phyloP scores from a whole-genome alignment of 2,113 vertebrate genomes.

The Sturnira hondurensis region DNA sequence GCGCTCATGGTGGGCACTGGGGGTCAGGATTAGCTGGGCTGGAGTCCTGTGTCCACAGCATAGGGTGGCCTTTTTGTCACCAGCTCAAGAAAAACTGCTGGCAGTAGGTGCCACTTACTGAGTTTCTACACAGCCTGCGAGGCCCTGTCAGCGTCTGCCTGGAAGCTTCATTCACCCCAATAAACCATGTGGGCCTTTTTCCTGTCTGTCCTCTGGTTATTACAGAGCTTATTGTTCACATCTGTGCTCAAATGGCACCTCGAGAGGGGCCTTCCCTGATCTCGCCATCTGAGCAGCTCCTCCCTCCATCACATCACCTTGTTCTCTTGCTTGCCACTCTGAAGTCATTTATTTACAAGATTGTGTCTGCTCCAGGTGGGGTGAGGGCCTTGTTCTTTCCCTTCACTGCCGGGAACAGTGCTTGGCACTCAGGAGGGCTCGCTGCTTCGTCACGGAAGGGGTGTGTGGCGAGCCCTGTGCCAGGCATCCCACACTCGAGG shows the following conservation, averaged over 20 bases:
- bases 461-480: no score
- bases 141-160: background rate
- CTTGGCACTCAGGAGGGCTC: background rate
- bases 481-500: background rate
- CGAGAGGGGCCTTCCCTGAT: background rate
- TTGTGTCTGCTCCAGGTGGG: background rate
- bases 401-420: background rate
- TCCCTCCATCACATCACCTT: background rate
- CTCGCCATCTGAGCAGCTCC: background rate
- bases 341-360: background rate
- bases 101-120: background rate
- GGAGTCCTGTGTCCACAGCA: background rate
- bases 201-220: background rate
- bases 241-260: background rate
- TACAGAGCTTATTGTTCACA: background rate
- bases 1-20: background rate
- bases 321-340: background rate
- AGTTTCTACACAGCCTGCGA: background rate
- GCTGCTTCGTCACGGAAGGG: background rate
- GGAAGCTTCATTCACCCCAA: background rate
- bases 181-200: background rate
- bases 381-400: background rate
- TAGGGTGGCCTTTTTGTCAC: background rate
- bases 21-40: background rate
- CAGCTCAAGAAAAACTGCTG: background rate